A percentile compares a stretch with the other conserved stretches of the same genome.
These are phyloP conservation scores for Chydorus sphaericus DNA, from an alignment of 2,888 invertebrate genomes.

Conservation along the genomic window DNA sequence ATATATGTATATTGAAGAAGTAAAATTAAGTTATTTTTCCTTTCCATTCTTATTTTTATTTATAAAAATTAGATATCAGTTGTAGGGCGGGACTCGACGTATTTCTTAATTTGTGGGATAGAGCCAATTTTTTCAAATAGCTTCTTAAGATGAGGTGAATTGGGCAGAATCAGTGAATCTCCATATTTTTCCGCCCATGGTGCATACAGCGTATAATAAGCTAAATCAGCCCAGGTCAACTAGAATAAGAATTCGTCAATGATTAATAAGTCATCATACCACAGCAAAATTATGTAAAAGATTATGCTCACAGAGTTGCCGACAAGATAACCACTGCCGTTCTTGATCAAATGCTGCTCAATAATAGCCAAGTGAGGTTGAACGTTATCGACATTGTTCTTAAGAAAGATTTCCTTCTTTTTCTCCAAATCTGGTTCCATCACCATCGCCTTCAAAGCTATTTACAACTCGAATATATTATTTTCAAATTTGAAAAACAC, in stretches of 20 bases:
- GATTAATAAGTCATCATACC: too few species aligned
- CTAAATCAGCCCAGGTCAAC: constrained; percentile 45
- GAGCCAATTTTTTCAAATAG: constrained; percentile 6
- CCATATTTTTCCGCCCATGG: too few species aligned
- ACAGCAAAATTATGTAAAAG: too few species aligned
- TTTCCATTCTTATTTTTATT: too few species aligned
- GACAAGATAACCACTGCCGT: constrained; percentile 37
- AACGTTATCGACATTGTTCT: constrained; percentile 38
- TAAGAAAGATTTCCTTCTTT: constrained; percentile 38
- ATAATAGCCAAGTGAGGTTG: constrained; percentile 40
- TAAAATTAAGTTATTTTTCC: too few species aligned
- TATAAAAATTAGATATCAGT: too few species aligned
- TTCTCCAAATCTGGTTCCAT: constrained; percentile 23
- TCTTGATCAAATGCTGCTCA: constrained; percentile 38
- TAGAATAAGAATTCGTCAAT: constrained; percentile 25
- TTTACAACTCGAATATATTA: too few species aligned
- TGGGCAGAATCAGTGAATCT: constrained; percentile 29
- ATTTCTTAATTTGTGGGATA: constrained; percentile 9
- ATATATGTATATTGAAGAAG: too few species aligned
- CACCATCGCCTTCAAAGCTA: neutral
- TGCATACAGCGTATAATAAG: constrained; percentile 40
- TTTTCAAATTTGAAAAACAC: neutral
- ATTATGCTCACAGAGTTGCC: constrained; percentile 38
- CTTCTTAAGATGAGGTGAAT: constrained; percentile 7
- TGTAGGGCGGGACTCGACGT: constrained; percentile 10